Conservation (phyloP, 1,140 invertebrate species). For the Drosophila trapezifrons region DNA sequence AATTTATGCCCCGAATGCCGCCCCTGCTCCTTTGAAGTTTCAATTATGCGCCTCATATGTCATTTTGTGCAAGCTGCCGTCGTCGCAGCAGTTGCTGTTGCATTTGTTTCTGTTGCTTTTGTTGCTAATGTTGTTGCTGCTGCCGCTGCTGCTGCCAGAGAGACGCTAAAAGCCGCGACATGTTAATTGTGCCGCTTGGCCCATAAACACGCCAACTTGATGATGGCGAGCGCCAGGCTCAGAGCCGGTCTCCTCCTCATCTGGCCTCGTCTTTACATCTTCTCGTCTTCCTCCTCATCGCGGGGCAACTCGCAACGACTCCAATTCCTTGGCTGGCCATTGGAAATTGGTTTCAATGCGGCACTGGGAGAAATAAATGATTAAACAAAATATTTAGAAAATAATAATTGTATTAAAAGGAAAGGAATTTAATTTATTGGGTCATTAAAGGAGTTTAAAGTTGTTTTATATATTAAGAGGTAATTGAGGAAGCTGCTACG, state of each 20-base stretch:
- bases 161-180: conserved; percentile 82
- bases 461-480: too few species aligned
- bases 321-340: conserved; percentile 16
- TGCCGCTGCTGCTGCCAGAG: conserved; percentile 34
- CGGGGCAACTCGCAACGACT: conserved; percentile 2
- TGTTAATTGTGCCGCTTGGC: conserved; percentile 83
- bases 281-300: not conserved
- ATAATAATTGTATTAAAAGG: not conserved
- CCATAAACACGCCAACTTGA: conserved; percentile 83
- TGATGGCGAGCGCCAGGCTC: conserved; percentile 81
- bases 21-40: conserved; percentile 80
- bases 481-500: too few species aligned
- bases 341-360: conserved; percentile 15
- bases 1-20: conserved; percentile 78
- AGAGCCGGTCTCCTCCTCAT: conserved; percentile 25
- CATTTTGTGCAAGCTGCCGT: conserved; percentile 75
- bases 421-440: not conserved
- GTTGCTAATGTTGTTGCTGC: conserved; percentile 12
- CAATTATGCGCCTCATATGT: conserved; percentile 83
- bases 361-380: not conserved
- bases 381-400: not conserved
- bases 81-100: conserved; percentile 22
- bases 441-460: too few species aligned
- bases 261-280: not conserved
- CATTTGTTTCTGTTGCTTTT: conserved; percentile 11